A percentile compares a stretch with the other conserved stretches of the same genome.
Evolutionary conservation across 2,797 vertebrate species (phyloP).

Genomic region (Caiman crocodilus): DNA sequence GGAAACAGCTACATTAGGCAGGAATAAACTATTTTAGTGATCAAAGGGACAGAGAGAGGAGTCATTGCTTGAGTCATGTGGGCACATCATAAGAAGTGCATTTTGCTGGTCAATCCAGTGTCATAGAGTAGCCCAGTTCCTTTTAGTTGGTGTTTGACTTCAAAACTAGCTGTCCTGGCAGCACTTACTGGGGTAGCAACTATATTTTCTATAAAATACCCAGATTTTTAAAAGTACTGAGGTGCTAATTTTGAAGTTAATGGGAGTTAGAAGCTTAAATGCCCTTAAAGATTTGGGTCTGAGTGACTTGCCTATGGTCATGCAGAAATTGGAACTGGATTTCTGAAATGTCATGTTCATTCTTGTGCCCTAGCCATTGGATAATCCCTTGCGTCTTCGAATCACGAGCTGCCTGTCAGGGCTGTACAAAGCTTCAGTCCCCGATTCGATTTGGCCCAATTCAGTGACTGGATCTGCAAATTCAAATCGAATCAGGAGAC

Average conservation of each 20-base stretch:
- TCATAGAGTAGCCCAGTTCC: background rate
- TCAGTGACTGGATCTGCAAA: too few species aligned
- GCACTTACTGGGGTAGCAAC: background rate
- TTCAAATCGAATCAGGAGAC: too few species aligned
- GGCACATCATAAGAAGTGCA: background rate
- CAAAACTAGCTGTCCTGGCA: background rate
- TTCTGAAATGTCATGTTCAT: too few species aligned
- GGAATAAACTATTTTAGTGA: background rate
- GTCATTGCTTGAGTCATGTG: accelerated
- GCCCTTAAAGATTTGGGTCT: background rate
- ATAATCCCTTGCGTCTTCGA: background rate
- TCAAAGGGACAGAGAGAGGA: background rate
- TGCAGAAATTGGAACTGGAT: too few species aligned
- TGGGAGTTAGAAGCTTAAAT: background rate
- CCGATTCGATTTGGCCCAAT: too few species aligned
- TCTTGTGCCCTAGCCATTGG: background rate
- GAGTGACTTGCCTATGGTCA: too few species aligned
- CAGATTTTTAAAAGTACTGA: too few species aligned
- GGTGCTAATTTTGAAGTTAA: too few species aligned
- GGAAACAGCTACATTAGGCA: background rate
- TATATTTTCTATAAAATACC: background rate
- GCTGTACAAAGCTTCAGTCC: too few species aligned
- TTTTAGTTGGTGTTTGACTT: background rate
- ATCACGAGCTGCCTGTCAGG: background rate
- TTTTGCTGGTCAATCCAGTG: background rate